phyloP scores from a whole-genome alignment of 2,113 vertebrate genomes.

The Todiramphus chloris region DNA sequence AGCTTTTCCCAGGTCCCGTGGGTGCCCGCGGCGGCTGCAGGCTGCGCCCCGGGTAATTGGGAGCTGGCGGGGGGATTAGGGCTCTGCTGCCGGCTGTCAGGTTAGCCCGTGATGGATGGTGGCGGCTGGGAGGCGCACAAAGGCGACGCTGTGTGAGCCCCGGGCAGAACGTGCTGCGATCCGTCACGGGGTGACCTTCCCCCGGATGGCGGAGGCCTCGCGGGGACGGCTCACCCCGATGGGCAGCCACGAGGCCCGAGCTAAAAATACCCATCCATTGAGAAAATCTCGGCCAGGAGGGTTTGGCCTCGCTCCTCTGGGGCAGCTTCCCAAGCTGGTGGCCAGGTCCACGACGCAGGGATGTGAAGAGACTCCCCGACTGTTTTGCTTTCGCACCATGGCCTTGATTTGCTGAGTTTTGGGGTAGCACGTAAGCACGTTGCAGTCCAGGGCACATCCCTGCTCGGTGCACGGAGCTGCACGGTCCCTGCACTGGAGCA shows the following conservation, averaged over 20 bases:
- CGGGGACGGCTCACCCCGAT: slow-evolving; percentile 16
- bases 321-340: background rate
- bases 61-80: slow-evolving; percentile 69
- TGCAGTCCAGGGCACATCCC: rapidly evolving
- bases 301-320: background rate
- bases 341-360: rapidly evolving
- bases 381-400: background rate
- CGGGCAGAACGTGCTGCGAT: slow-evolving; percentile 80
- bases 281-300: background rate
- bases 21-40: background rate
- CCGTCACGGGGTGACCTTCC: slow-evolving; percentile 77
- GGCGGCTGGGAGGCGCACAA: slow-evolving; percentile 89
- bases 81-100: slow-evolving; percentile 82
- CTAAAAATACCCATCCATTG: slow-evolving; percentile 52
- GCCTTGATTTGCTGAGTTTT: background rate
- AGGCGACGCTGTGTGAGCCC: slow-evolving; percentile 78
- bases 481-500: rapidly evolving
- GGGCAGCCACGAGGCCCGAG: background rate
- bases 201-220: background rate
- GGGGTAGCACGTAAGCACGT: rapidly evolving
- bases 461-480: rapidly evolving
- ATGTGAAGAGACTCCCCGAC: rapidly evolving
- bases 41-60: background rate
- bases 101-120: slow-evolving; percentile 88
- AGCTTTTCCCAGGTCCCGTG: rapidly evolving